Evolutionary conservation across 1,140 invertebrate genomes (phyloP).

Genomic region (Drosophila bocqueti): DNA sequence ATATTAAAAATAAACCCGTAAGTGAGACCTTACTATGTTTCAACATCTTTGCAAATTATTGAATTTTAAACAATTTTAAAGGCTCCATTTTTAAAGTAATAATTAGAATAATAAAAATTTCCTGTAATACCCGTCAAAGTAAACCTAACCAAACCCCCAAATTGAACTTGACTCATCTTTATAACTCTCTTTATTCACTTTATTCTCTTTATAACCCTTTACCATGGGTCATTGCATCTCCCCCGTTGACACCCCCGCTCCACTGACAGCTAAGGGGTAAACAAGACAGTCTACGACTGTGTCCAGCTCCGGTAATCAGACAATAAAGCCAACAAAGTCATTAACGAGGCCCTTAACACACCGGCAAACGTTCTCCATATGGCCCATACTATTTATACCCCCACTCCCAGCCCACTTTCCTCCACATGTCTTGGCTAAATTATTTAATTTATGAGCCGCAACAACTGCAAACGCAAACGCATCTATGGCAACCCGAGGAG

Average conservation of each 20-base stretch:
- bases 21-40: too few species aligned
- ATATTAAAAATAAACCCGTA: not conserved
- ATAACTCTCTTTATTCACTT: not conserved
- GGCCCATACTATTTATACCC: slow-evolving; percentile 9
- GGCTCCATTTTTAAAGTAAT: fast-evolving
- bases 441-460: slow-evolving; percentile 84
- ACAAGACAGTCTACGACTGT: slow-evolving; percentile 42
- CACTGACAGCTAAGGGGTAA: not conserved
- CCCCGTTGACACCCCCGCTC: slow-evolving; percentile 26
- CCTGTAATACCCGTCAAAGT: not conserved
- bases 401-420: not conserved
- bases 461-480: slow-evolving; percentile 65
- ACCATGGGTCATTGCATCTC: slow-evolving; percentile 22
- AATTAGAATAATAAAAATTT: not conserved
- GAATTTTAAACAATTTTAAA: not conserved
- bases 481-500: slow-evolving; percentile 61
- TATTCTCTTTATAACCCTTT: slow-evolving; percentile 33
- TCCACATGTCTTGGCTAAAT: slow-evolving; percentile 58
- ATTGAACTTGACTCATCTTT: slow-evolving; percentile 16
- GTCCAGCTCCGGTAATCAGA: slow-evolving; percentile 47
- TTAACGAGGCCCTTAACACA: slow-evolving; percentile 75
- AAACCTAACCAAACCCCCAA: not conserved
- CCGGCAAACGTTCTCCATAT: slow-evolving; percentile 45
- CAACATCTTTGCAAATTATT: too few species aligned
- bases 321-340: slow-evolving; percentile 73